Evolutionary conservation across 2,888 invertebrate species (phyloP), one percentile per base, ranked within the genome.

Genomic region (Idaea biselata): DNA sequence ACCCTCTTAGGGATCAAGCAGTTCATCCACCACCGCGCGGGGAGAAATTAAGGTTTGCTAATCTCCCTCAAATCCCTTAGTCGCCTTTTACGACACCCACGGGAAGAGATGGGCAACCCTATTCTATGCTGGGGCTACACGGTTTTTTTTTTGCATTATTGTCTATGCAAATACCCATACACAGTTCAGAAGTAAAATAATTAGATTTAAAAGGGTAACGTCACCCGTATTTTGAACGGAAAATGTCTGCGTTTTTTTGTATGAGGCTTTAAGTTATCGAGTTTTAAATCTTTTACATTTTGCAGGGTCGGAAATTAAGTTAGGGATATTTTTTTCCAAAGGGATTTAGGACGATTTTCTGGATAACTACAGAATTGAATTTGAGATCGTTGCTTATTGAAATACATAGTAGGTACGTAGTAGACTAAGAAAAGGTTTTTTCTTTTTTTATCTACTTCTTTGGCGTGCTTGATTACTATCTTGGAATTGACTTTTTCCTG

Each of bases 191-290:
- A 75, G 75, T 74, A 72, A 14, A 72, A 73, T 79, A 80, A 80
- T 80, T 80, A 75, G 74, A 78, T 80, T 79, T 74, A 66, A 63
- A 66, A 70, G 65, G 77, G 75, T 72, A 69, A 68, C 69, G 59
- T 60, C 55, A 65, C 60, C 67, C 65, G 66, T 55, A 67, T 70
- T 71, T 71, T 44, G 44, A 44, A 44, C 44, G 44, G 44, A 11
- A 44, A 32, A 56, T 56, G 55, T 54, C 56, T 55, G 31, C 55
- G 55, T 44, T 44, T 44, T 33, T 44, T 44, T 44, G 44, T 44
- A 44, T 44, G 44, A 8, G 44, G 14, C 44, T 44, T 44, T 3
- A 44, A 44, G 44, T 44, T 44, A 44, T 44, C 44, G 44, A 44
- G 44, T 44, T 44, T 44, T 44, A 14, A 44, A 44, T 8, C 14